Evolutionary conservation across 1,140 invertebrate genomes (phyloP), one percentile per base, ranked within the genome.

Genomic region (Cydia fagiglandana): DNA sequence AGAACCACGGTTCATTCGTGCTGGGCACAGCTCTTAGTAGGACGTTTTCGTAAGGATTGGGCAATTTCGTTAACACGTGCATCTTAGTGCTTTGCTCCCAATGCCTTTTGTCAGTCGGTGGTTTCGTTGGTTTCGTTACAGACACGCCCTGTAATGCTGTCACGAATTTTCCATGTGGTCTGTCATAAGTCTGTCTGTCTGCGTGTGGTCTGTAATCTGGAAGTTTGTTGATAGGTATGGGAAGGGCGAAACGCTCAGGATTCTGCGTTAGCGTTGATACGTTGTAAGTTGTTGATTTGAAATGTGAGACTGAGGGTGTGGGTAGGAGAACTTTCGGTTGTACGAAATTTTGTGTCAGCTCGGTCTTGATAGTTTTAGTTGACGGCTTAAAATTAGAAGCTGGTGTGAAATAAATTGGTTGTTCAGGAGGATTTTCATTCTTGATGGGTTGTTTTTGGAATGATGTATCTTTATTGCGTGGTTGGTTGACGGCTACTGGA

Each of bases 41-140:
- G 66, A 91, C 86, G 9, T 83, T 89, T 74, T 91, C 86, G 74
- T 91, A 89, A n/a, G 86, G 90, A 76, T 85, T 90, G 1, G 86
- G 87, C 24, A 75, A 73, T 88, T 90, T 88, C 15, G 79, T 83
- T 53, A 87, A 76, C 28, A 89, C 73, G 75, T 90, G 88, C 66
- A 50, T 76, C 56, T 83, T 83, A 24, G 79, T 74, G 41, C 81
- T 73, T 78, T 81, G 73, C 45, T 17, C 75, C 83, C 81, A 81
- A 41, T 80, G 45, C 61, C 53, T 70, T 75, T 81, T 80, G 45
- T 86, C 76, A 76, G 70, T 81, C 74, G 75, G 66, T 75, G 77
- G 80, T 68, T 64, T 50, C 38, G 73, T 68, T 64, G 77, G 80
- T 68, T 64, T 50, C 38, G 73, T 68, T 64, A 86, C 84, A 6